Evolutionary conservation across 2,888 invertebrate genomes (phyloP), one percentile per base, ranked within the genome.

Genomic region (Myopa testacea): DNA sequence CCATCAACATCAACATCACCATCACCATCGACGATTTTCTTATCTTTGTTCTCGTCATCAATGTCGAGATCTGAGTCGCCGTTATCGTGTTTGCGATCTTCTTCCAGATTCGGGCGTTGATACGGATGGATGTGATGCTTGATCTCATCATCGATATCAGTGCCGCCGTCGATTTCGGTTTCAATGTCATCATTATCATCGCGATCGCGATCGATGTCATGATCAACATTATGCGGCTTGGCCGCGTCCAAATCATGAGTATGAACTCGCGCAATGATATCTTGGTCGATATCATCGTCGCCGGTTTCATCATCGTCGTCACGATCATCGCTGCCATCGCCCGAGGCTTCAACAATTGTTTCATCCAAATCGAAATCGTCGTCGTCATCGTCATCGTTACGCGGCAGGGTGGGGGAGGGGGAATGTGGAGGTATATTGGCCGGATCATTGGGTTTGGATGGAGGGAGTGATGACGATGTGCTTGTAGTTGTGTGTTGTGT

Each of bases 321-420:
- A 38, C 78, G 77, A 79, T 82, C 83, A 76, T 79, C 80, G 78
- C 79, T 78, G 76, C 82, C 80, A 69, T 82, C 83, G 83, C 83
- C 84, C 80, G 84, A 85, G 62, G 83, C 86, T 62, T 84, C 85
- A 74, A 79, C 81, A 73, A 82, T 75, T 50, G 78, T 79, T 77
- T 81, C 82, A 78, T 77, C 83, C 78, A 80, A 76, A 78, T 82
- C 83, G 78, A 84, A 83, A 80, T 84, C 83, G 79, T 83, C 80
- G 71, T 81, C 81, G 74, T 82, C 82, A 65, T 78, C 80, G 70
- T 79, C 76, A 38, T 79, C 74, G 50, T 73, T 77, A 52, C 2
- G 55, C 58, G 40, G 77, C 16, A 63, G 5, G 14, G 37, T 26
- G 72, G 38, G n/a, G 60, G 72, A 63, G 70, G 78, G 45, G 69